Evolutionary conservation across 2,888 invertebrate genomes (phyloP).

Genomic region (Proisotoma minuta): DNA sequence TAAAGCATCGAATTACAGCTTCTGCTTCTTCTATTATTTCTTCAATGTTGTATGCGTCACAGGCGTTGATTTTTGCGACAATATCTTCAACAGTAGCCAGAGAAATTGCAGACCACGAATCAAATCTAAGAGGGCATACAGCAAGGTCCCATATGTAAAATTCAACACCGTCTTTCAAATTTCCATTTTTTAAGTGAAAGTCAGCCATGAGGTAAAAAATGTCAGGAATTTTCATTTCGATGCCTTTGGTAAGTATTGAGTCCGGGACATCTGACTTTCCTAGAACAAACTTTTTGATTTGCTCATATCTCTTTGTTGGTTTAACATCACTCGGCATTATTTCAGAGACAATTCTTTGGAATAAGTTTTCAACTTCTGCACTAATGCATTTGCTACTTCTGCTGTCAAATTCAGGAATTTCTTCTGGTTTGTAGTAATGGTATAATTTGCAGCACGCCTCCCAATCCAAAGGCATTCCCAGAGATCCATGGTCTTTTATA

Average conservation of each 20-base stretch:
- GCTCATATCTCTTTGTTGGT: conserved; percentile 53
- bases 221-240: conserved; percentile 58
- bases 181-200: conserved; percentile 83
- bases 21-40: conserved; percentile 59
- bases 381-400: conserved; percentile 69
- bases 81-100: conserved; percentile 71
- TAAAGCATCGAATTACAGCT: conserved; percentile 73
- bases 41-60: conserved; percentile 47
- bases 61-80: conserved; percentile 72
- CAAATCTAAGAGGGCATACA: conserved; percentile 69
- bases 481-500: conserved; percentile 38
- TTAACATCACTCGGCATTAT: conserved; percentile 67
- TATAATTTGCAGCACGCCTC: conserved; percentile 53
- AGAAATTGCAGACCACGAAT: conserved; percentile 90
- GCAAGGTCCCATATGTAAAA: conserved; percentile 80
- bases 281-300: conserved; percentile 28
- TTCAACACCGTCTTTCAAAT: conserved; percentile 66
- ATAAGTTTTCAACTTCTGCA: conserved; percentile 70
- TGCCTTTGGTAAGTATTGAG: conserved; percentile 15
- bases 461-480: conserved; percentile 48
- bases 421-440: conserved; percentile 73
- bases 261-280: conserved; percentile 1
- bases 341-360: conserved; percentile 64
- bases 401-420: conserved; percentile 76
- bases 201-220: conserved; percentile 89